A percentile compares a stretch with the other conserved stretches of the same genome.
phyloP scores from a whole-genome alignment of 2,888 invertebrate genomes.

The Embidobia sp. region DNA sequence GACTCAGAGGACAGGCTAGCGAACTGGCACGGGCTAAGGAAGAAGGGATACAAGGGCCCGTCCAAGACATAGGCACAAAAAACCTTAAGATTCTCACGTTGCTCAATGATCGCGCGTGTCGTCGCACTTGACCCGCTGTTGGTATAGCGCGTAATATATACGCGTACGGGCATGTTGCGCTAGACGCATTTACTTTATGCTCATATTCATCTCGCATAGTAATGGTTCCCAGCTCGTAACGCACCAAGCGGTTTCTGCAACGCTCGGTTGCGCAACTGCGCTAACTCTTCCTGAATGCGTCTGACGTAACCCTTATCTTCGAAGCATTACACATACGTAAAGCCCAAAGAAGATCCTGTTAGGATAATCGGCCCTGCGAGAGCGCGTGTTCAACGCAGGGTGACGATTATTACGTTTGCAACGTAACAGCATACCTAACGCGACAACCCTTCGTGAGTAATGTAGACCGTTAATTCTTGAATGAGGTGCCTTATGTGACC shows the following conservation, averaged over 20 bases:
- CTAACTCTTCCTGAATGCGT: slow-evolving; percentile 66
- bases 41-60: slow-evolving; percentile 1
- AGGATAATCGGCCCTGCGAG: slow-evolving; percentile 61
- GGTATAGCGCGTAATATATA: slow-evolving; percentile 58
- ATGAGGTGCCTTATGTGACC: too few species aligned
- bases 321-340: slow-evolving; percentile 62
- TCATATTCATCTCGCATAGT: slow-evolving; percentile 63
- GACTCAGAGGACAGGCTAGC: too few species aligned
- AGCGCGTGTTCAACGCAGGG: slow-evolving; percentile 58
- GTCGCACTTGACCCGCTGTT: slow-evolving; percentile 65
- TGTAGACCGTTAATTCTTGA: too few species aligned
- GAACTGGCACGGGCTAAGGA: background rate
- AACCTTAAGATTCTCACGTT: slow-evolving; percentile 57
- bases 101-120: slow-evolving; percentile 63
- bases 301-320: slow-evolving; percentile 67
- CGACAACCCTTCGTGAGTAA: too few species aligned
- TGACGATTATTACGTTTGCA: slow-evolving; percentile 54
- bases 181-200: slow-evolving; percentile 66
- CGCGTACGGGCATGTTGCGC: slow-evolving; percentile 58
- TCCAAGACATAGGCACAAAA: slow-evolving; percentile 30
- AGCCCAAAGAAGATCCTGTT: slow-evolving; percentile 64
- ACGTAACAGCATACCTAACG: too few species aligned
- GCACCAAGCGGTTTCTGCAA: slow-evolving; percentile 66
- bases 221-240: slow-evolving; percentile 66
- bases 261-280: slow-evolving; percentile 67